These are phyloP conservation scores for Helicoverpa assulta DNA, from an alignment of 2,888 invertebrate species.

Conservation along the genomic window DNA sequence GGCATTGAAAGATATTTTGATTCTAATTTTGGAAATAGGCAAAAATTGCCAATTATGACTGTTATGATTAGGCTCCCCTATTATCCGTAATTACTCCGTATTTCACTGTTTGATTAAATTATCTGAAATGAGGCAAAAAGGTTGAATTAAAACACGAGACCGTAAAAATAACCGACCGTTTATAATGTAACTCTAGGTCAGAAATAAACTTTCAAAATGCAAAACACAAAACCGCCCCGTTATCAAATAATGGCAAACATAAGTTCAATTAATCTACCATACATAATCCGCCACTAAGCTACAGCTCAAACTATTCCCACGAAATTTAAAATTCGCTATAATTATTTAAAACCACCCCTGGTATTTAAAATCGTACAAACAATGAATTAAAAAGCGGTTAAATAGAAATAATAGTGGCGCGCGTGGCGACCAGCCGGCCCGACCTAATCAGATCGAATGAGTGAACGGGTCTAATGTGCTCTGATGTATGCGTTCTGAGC, in stretches of 20 bases:
- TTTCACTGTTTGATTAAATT: too few species aligned
- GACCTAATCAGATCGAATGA: conserved; percentile 63
- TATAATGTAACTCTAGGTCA: not conserved
- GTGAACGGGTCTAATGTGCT: conserved; percentile 40
- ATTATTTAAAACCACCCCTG: conserved; percentile 58
- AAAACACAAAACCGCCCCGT: not conserved
- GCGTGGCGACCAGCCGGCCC: conserved; percentile 44
- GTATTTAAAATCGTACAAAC: conserved; percentile 75
- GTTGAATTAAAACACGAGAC: too few species aligned
- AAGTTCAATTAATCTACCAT: conserved; percentile 34
- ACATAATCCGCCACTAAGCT: conserved; percentile 38
- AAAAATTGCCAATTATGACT: too few species aligned
- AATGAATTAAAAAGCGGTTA: conserved; percentile 73
- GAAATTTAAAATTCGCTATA: conserved; percentile 51
- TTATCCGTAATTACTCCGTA: too few species aligned
- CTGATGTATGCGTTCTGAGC: conserved; percentile 51
- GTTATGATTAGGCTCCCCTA: too few species aligned
- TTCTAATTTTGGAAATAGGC: too few species aligned
- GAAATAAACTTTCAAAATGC: not conserved
- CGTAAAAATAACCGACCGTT: not conserved
- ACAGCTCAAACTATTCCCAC: conserved; percentile 54
- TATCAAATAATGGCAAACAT: conserved; percentile 10
- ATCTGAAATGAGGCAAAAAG: too few species aligned
- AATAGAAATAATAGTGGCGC: conserved; percentile 64
- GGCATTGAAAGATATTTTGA: too few species aligned